These are phyloP conservation scores for Toxotes chatareus DNA, from an alignment of 2,113 vertebrate species.

Conservation along the genomic window DNA sequence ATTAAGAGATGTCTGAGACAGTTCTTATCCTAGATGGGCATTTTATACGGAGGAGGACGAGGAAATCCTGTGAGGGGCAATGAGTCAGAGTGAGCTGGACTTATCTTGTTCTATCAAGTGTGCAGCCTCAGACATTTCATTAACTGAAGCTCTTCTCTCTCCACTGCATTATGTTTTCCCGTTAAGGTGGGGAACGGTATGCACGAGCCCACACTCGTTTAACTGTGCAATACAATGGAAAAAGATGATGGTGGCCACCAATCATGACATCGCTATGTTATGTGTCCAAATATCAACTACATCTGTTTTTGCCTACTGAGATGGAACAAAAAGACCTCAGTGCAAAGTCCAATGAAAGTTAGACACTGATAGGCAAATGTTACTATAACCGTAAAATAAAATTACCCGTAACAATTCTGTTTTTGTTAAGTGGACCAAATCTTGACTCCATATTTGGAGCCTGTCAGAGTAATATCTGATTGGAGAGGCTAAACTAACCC, in stretches of 20 bases:
- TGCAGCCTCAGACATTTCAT: slow-evolving; percentile 67
- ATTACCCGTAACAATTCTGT: neutral
- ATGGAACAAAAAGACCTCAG: neutral
- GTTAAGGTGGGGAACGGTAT: slow-evolving; percentile 12
- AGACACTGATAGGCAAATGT: slow-evolving; percentile 13
- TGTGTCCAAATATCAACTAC: slow-evolving; percentile 30
- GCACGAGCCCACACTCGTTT: slow-evolving; percentile 24
- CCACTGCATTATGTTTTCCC: slow-evolving; percentile 33
- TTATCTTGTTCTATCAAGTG: slow-evolving; percentile 66
- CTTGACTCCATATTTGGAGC: neutral
- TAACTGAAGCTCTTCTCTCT: slow-evolving; percentile 45
- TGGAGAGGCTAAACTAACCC: neutral
- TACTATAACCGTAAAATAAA: slow-evolving; percentile 2
- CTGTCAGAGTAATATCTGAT: neutral
- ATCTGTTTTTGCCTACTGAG: slow-evolving; percentile 17
- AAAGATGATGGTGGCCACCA: slow-evolving; percentile 25
- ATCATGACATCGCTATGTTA: neutral
- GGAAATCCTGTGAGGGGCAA: slow-evolving; percentile 54
- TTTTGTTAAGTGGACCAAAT: neutral
- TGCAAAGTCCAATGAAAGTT: neutral
- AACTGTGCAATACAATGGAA: slow-evolving; percentile 26
- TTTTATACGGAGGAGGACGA: slow-evolving; percentile 53
- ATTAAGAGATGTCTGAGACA: slow-evolving; percentile 22
- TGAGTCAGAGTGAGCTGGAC: slow-evolving; percentile 66
- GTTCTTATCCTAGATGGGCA: slow-evolving; percentile 22